Conservation (phyloP, 1,140 invertebrate genomes). For the Bombus affinis region DNA sequence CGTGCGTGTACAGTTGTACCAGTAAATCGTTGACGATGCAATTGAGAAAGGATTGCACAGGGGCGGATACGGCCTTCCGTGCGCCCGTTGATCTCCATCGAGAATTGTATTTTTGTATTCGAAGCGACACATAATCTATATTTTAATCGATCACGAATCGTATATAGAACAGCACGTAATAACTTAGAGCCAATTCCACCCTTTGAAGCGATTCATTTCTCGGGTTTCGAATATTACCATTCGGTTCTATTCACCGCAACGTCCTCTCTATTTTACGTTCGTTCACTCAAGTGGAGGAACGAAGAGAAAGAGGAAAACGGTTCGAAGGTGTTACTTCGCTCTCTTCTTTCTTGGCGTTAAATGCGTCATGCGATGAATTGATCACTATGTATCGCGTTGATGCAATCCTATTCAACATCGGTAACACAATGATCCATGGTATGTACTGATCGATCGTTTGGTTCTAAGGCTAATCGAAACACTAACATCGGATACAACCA, state of each 20-base stretch:
- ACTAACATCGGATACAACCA: not conserved
- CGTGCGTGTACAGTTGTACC: slow-evolving; percentile 26
- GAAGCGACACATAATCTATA: slow-evolving; percentile 61
- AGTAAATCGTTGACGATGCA: slow-evolving; percentile 40
- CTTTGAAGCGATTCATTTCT: slow-evolving; percentile 1
- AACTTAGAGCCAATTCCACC: slow-evolving; percentile 21
- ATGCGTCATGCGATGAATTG: not conserved
- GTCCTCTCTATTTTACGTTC: not conserved
- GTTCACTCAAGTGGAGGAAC: not conserved
- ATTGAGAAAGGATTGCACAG: slow-evolving; percentile 23
- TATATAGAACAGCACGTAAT: slow-evolving; percentile 27
- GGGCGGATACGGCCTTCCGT: slow-evolving; percentile 40
- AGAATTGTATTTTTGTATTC: slow-evolving; percentile 69
- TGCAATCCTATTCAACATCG: not conserved
- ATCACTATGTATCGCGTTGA: not conserved
- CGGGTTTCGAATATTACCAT: not conserved
- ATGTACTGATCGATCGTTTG: not conserved
- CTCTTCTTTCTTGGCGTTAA: not conserved
- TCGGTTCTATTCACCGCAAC: not conserved
- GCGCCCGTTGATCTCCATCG: slow-evolving; percentile 45
- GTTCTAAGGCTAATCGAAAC: not conserved
- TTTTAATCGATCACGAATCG: slow-evolving; percentile 60
- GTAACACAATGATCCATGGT: not conserved
- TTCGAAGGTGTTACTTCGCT: not conserved
- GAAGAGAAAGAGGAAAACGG: not conserved